A percentile compares a stretch with the other conserved stretches of the same genome.
phyloP scores from a whole-genome alignment of 1,140 invertebrate genomes.

The Leptoteleia sp. region DNA sequence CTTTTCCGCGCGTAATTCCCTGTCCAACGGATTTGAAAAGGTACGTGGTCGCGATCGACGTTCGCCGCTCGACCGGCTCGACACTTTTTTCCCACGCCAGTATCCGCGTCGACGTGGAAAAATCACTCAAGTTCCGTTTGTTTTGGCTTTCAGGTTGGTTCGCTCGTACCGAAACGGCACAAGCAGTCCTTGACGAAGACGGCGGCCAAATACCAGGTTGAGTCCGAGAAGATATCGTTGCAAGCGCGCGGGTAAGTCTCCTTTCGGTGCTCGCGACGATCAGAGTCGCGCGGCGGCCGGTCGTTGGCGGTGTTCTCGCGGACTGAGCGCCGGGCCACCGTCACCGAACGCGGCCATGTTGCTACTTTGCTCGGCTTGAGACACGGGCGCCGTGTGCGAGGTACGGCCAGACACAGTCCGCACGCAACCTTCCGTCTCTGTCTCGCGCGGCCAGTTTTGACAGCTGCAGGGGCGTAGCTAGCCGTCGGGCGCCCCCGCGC shows the following conservation, averaged over 20 bases:
- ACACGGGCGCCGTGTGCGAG: conserved; percentile 20
- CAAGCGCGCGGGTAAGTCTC: conserved; percentile 44
- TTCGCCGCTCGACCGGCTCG: too few species aligned
- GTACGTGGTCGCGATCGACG: too few species aligned
- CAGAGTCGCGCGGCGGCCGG: conserved; percentile 8
- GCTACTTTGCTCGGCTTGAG: conserved; percentile 57
- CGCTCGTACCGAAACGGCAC: conserved; percentile 21
- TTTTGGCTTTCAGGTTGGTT: conserved; percentile 27
- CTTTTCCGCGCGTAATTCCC: too few species aligned
- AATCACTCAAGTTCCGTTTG: conserved; percentile 6
- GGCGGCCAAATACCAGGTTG: conserved; percentile 42
- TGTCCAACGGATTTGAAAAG: too few species aligned
- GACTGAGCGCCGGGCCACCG: conserved; percentile 40
- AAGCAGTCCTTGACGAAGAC: conserved; percentile 54
- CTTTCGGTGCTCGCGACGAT: neutral
- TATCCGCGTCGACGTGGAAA: too few species aligned
- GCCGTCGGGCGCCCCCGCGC: conserved; percentile 12
- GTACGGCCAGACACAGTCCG: conserved; percentile 42
- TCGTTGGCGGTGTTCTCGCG: conserved; percentile 16
- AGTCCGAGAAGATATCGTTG: conserved; percentile 57
- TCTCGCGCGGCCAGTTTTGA: conserved; percentile 52
- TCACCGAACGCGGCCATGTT: conserved; percentile 75
- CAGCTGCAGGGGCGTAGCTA: conserved; percentile 39
- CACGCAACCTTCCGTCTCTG: conserved; percentile 41
- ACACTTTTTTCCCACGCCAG: too few species aligned